phyloP scores from a whole-genome alignment of 1,140 invertebrate species.

The Paralvinella palmiformis region DNA sequence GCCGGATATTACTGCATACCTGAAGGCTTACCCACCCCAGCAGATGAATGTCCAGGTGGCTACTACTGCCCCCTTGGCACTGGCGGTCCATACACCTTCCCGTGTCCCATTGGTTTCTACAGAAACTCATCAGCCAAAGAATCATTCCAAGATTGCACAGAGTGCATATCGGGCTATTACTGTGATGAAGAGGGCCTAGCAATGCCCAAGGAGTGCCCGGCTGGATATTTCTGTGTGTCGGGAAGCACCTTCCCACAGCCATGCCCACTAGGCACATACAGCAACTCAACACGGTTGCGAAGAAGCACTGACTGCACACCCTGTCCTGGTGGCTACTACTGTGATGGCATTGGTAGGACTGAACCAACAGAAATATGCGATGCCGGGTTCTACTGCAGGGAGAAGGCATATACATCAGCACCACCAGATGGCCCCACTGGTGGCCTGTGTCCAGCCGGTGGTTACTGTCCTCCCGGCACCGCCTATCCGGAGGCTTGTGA shows the following conservation, averaged over 20 bases:
- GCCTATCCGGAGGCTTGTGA: slow-evolving; percentile 34
- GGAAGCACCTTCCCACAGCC: slow-evolving; percentile 39
- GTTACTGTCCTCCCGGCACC: slow-evolving; percentile 41
- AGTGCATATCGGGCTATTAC: slow-evolving; percentile 44
- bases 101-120: slow-evolving; percentile 45
- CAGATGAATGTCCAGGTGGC: slow-evolving; percentile 34
- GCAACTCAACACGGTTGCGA: slow-evolving; percentile 40
- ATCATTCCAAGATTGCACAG: slow-evolving; percentile 44
- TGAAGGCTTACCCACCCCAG: slow-evolving; percentile 26
- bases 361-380: slow-evolving; percentile 42
- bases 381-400: slow-evolving; percentile 44
- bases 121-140: slow-evolving; percentile 41
- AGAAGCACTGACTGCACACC: slow-evolving; percentile 42
- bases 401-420: slow-evolving; percentile 36
- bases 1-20: slow-evolving; percentile 37
- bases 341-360: slow-evolving; percentile 44
- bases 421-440: slow-evolving; percentile 46
- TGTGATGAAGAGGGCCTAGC: slow-evolving; percentile 40
- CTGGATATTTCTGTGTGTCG: slow-evolving; percentile 43
- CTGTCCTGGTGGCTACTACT: slow-evolving; percentile 45
- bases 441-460: slow-evolving; percentile 43
- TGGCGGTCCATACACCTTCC: slow-evolving; percentile 27
- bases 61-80: slow-evolving; percentile 41
- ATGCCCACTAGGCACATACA: slow-evolving; percentile 44
- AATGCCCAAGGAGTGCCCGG: slow-evolving; percentile 37